phyloP scores from a whole-genome alignment of 2,113 vertebrate species.

The Anser brachyrhynchus region DNA sequence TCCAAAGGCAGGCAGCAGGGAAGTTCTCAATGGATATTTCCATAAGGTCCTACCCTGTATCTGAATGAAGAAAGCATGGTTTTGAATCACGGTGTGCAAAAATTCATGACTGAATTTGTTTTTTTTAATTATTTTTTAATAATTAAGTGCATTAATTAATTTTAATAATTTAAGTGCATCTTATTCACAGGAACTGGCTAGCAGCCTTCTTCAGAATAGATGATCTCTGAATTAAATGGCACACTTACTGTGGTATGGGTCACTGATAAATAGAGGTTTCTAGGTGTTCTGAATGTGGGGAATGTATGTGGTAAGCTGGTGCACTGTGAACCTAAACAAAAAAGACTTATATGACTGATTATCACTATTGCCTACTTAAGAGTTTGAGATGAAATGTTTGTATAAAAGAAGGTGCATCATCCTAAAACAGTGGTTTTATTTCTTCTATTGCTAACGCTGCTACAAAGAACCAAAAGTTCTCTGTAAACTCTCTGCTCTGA shows the following conservation, averaged over 20 bases:
- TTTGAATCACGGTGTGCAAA: background rate
- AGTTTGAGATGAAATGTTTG: background rate
- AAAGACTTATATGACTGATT: background rate
- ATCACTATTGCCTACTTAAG: slow-evolving; percentile 15
- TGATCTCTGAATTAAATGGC: background rate
- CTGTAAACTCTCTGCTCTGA: background rate
- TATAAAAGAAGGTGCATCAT: background rate
- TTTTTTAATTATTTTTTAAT: background rate
- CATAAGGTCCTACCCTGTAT: background rate
- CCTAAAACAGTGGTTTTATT: background rate
- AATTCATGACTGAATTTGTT: background rate
- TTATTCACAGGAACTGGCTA: background rate
- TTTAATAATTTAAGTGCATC: background rate
- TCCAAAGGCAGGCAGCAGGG: background rate
- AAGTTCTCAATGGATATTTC: background rate
- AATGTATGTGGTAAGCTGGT: background rate
- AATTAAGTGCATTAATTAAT: background rate
- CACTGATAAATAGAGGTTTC: slow-evolving; percentile 5
- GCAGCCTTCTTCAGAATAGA: background rate
- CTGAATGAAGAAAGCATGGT: background rate
- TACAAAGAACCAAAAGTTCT: background rate
- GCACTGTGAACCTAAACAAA: slow-evolving; percentile 8
- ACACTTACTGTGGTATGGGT: background rate
- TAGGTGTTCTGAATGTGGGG: background rate
- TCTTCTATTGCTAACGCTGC: background rate